Conservation (phyloP, 2,888 invertebrate genomes). For the Drosophila barbarae region DNA sequence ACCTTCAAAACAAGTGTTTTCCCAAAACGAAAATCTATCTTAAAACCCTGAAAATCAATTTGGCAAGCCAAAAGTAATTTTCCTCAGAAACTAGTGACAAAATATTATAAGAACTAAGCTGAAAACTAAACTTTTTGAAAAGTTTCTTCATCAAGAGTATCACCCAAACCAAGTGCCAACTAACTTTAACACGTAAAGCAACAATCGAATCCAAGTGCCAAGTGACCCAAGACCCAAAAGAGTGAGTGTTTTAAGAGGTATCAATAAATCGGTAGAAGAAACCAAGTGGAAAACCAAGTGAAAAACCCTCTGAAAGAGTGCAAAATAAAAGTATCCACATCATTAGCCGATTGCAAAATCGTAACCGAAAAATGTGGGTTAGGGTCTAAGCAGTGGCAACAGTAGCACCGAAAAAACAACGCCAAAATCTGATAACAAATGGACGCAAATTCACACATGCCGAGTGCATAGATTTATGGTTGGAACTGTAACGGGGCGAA, state of each 20-base stretch:
- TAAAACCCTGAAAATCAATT: neutral
- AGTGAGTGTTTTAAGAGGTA: neutral
- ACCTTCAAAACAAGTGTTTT: neutral
- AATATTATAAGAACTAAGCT: neutral
- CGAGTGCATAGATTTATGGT: constrained; percentile 62
- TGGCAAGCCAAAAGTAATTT: neutral
- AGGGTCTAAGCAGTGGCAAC: constrained; percentile 43
- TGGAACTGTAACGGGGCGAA: constrained; percentile 58
- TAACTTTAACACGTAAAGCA: neutral
- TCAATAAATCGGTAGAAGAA: neutral
- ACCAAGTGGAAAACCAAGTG: neutral
- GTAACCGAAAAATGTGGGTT: constrained; percentile 60
- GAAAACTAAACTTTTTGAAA: neutral
- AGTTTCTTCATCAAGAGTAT: too few relatives aligned
- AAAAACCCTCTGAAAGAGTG: constrained; percentile 9
- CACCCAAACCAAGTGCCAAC: constrained; percentile 3
- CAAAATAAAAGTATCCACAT: constrained; percentile 37
- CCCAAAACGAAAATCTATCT: neutral
- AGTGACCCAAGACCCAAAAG: constrained; percentile 2
- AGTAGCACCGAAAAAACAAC: constrained; percentile 41
- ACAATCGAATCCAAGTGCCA: constrained; percentile 21
- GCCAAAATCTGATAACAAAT: constrained; percentile 38
- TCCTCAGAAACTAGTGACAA: too few relatives aligned
- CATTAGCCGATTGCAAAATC: constrained; percentile 42
- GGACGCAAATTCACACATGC: constrained; percentile 71